Conservation (phyloP, 2,888 invertebrate species). For the Vanessa cardui region DNA sequence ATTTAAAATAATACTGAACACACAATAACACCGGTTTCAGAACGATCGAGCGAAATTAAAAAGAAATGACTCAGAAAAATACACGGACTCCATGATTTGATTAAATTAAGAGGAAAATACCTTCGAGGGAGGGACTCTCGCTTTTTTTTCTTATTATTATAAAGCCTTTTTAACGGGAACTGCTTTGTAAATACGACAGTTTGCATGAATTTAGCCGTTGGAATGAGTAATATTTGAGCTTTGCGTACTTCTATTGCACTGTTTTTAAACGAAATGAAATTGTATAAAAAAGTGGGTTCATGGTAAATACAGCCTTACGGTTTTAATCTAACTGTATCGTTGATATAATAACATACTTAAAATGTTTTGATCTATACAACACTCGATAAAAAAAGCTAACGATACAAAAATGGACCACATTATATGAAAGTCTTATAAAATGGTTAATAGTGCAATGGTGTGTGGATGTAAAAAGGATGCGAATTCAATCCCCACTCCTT, state of each 20-base stretch:
- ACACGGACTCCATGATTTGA: constrained; percentile 71
- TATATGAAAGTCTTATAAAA: no score
- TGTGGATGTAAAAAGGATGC: no score
- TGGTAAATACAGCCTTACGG: no score
- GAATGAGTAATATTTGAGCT: constrained; percentile 58
- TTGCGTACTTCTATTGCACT: constrained; percentile 38
- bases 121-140: constrained; percentile 51
- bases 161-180: constrained; percentile 64
- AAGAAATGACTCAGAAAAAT: constrained; percentile 76
- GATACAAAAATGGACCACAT: no score
- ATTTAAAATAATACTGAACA: constrained; percentile 41
- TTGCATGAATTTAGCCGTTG: constrained; percentile 68
- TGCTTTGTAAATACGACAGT: constrained; percentile 71
- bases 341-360: no score
- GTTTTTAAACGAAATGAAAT: constrained; percentile 3
- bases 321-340: neutral
- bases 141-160: constrained; percentile 61
- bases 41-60: constrained; percentile 63
- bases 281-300: no score
- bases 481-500: no score
- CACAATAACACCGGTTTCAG: constrained; percentile 32
- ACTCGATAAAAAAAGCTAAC: no score
- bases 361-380: no score
- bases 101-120: constrained; percentile 77
- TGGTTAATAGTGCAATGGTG: no score